Conservation (phyloP, 2,113 vertebrate genomes). For the Ciconia stormi region DNA sequence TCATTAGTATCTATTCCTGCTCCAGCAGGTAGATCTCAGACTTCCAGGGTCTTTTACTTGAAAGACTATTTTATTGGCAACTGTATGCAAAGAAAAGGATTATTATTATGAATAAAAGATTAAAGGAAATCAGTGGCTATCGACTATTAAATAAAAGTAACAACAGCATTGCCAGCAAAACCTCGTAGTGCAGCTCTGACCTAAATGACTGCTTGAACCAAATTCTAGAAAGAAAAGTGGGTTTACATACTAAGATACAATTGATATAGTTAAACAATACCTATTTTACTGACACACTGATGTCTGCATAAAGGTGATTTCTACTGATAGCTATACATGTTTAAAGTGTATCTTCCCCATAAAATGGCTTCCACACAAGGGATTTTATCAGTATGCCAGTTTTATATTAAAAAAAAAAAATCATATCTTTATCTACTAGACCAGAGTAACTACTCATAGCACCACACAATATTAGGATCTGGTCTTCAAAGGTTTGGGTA, state of each 20-base stretch:
- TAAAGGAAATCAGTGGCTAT: not conserved
- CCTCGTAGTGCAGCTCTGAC: not conserved
- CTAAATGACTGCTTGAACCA: not conserved
- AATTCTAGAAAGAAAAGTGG: not conserved
- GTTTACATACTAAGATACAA: not conserved
- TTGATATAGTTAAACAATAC: not conserved
- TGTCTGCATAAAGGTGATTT: not conserved
- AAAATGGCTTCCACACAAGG: not conserved
- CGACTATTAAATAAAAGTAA: not conserved
- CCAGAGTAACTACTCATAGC: not conserved
- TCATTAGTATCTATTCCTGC: not conserved
- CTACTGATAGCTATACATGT: not conserved
- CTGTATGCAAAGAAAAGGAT: not conserved
- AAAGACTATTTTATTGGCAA: not conserved
- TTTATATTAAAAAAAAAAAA: not conserved
- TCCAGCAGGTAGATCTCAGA: not conserved
- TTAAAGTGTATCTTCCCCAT: not conserved
- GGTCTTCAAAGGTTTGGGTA: not conserved
- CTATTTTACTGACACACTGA: not conserved
- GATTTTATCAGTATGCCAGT: not conserved
- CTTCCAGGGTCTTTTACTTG: not conserved
- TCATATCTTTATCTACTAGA: not conserved
- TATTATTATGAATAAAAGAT: constrained; percentile 32
- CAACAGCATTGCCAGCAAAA: not conserved
- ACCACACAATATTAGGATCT: not conserved